Evolutionary conservation across 2,888 invertebrate genomes (phyloP).

Genomic region (Gonocerus acuteangulatus): DNA sequence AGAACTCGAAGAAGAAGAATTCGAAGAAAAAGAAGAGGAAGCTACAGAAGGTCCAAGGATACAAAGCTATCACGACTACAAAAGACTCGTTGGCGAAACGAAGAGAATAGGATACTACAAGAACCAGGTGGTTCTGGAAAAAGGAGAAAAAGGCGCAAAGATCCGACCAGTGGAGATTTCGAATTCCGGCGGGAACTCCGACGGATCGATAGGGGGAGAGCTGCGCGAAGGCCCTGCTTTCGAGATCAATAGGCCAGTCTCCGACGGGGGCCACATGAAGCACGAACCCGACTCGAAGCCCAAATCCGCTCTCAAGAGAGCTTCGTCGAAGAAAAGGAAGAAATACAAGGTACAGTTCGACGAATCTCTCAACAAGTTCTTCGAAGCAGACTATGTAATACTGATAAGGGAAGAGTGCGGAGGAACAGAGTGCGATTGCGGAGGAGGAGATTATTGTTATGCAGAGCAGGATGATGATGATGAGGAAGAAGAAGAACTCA

Average conservation of each 20-base stretch:
- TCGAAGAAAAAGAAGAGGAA: conserved; percentile 25
- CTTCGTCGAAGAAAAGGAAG: conserved; percentile 47
- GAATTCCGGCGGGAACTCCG: conserved; percentile 35
- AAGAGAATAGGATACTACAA: conserved; percentile 23
- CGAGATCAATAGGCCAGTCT: conserved; percentile 34
- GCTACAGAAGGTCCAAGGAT: conserved; percentile 36
- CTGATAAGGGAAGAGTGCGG: conserved; percentile 79
- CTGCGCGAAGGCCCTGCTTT: conserved; percentile 40
- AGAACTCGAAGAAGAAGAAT: conserved; percentile 34
- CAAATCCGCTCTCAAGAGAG: conserved; percentile 40
- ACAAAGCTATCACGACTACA: conserved; percentile 31
- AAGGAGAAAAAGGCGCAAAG: conserved; percentile 18
- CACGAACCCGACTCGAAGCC: conserved; percentile 35
- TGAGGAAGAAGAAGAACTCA: conserved; percentile 38
- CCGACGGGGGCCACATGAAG: conserved; percentile 32
- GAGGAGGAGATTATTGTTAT: conserved; percentile 60
- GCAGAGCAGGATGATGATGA: conserved; percentile 45
- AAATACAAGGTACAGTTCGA: conserved; percentile 80
- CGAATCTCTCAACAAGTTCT: conserved; percentile 82
- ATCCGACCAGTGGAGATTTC: conserved; percentile 42
- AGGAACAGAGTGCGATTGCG: conserved; percentile 66
- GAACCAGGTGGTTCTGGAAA: conserved; percentile 31
- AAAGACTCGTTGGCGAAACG: conserved; percentile 22
- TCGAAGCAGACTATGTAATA: conserved; percentile 87
- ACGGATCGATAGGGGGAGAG: conserved; percentile 16